Evolutionary conservation across 2,888 invertebrate genomes (phyloP).

Genomic region (Cactoblastis cactorum): DNA sequence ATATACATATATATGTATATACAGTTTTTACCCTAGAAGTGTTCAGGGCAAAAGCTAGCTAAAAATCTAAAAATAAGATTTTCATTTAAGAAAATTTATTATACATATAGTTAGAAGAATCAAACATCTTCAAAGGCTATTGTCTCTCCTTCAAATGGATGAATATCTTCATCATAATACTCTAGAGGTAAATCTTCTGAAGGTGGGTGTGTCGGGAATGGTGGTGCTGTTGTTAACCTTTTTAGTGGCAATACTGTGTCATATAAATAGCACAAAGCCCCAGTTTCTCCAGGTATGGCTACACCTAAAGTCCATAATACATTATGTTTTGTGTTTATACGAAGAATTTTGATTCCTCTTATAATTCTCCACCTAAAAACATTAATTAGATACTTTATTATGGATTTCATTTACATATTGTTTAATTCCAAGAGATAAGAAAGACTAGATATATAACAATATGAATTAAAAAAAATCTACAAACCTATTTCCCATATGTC

Average conservation of each 20-base stretch:
- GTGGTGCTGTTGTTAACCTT: slow-evolving; percentile 80
- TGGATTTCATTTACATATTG: too few species aligned
- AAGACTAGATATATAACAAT: background rate
- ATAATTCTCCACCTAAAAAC: slow-evolving; percentile 75
- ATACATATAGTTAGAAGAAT: background rate
- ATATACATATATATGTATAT: too few species aligned
- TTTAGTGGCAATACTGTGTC: slow-evolving; percentile 86
- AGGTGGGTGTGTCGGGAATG: slow-evolving; percentile 89
- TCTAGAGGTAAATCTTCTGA: slow-evolving; percentile 84
- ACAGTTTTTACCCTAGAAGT: too few species aligned
- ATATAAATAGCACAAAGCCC: slow-evolving; percentile 87
- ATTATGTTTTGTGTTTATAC: slow-evolving; percentile 97
- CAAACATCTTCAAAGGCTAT: slow-evolving; percentile 80
- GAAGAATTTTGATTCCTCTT: slow-evolving; percentile 87
- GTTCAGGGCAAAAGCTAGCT: too few species aligned
- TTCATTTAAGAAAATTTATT: background rate
- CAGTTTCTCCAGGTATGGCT: slow-evolving; percentile 90
- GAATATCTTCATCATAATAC: slow-evolving; percentile 86
- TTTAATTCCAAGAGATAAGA: too few species aligned
- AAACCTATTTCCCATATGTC: slow-evolving; percentile 95
- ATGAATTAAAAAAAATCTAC: slow-evolving; percentile 12
- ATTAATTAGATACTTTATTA: slow-evolving; percentile 4
- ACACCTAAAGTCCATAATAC: slow-evolving; percentile 93
- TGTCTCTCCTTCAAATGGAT: slow-evolving; percentile 85
- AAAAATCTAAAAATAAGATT: too few species aligned